Evolutionary conservation across 2,797 vertebrate species (phyloP), one percentile per base, ranked within the genome.

Genomic region (Phrynocephalus vlangalii): DNA sequence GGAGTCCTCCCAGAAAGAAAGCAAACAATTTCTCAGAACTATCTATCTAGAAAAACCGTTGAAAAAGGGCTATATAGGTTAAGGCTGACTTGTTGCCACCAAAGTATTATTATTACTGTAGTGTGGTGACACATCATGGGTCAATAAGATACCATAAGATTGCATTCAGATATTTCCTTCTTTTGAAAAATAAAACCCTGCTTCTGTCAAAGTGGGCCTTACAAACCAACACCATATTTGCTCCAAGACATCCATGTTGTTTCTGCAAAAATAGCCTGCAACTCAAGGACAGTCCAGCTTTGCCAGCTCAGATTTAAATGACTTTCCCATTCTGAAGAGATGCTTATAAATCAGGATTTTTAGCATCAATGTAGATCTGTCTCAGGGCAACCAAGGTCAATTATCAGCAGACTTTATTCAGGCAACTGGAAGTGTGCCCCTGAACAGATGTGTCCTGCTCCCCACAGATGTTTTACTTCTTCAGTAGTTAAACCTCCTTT

Each of bases 401-500:
- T 6, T 71, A 87, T 56, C 84, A 20, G 60, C 89, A 8, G 33
- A 66, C 2, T 71, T 60, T 82, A 10, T 92, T 92, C 5, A 79
- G 84, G 24, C 60, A 81, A 52, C 60, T 89, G 71, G 24, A 91
- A 6, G 22, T 84, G 16, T 22, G 89, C 15, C 85, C 38, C 7
- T 30, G 80, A 50, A 33, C 18, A 22, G 77, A 67, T 70, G 3
- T 28, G 52, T 80, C 76, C 33, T 72, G 38, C 3, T 86, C 33
- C 86, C 86, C 85, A 66, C 60, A 86, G 3, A 56, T 80, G 13
- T 60, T 72, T 71, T 60, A 44, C n/a, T 26, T 48, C 48, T 52
- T 24, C 3, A 18, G 26, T 38, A 63, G 30, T 30, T 33, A 18
- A 60, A 44, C 11, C 6, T 68, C 24, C n/a, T 77, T 28, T 82